A percentile compares a stretch with the other conserved stretches of the same genome.
These are phyloP conservation scores for Amblyteles armatorius DNA, from an alignment of 2,888 invertebrate species.

Conservation along the genomic window DNA sequence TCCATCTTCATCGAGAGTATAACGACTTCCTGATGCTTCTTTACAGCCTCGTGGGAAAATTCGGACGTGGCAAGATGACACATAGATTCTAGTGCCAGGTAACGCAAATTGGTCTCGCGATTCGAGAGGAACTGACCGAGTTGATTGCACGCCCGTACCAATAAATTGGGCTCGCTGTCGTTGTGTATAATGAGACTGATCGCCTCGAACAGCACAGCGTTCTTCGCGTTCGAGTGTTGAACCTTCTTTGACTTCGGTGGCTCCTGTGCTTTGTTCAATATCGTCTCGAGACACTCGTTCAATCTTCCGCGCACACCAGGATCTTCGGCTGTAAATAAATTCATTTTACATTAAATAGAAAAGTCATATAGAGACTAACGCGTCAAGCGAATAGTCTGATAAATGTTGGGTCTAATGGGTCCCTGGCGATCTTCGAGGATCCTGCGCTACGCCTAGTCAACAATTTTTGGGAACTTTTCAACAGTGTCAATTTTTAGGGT, in stretches of 20 bases:
- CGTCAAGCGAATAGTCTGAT: too few relatives aligned
- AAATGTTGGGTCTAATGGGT: too few relatives aligned
- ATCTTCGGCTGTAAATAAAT: slow-evolving; percentile 89
- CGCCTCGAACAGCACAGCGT: slow-evolving; percentile 99
- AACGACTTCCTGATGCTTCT: slow-evolving; percentile 99
- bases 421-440: too few relatives aligned
- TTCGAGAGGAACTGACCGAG: slow-evolving; percentile 99
- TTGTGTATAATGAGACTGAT: slow-evolving; percentile 99
- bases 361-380: too few relatives aligned
- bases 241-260: slow-evolving; percentile 99
- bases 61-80: slow-evolving; percentile 99
- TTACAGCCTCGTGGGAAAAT: slow-evolving; percentile 99
- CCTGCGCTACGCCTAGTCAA: too few relatives aligned
- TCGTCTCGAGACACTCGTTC: slow-evolving; percentile 99
- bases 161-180: slow-evolving; percentile 97
- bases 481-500: too few relatives aligned
- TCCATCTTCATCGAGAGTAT: slow-evolving; percentile 99
- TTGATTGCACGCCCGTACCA: slow-evolving; percentile 99
- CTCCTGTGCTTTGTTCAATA: slow-evolving; percentile 99
- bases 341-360: neutral
- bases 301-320: slow-evolving; percentile 98
- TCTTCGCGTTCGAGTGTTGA: slow-evolving; percentile 99
- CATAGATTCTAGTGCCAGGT: slow-evolving; percentile 99
- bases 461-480: too few relatives aligned
- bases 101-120: slow-evolving; percentile 98